phyloP scores from a whole-genome alignment of 2,888 invertebrate species.

The Iphiclides podalirius region DNA sequence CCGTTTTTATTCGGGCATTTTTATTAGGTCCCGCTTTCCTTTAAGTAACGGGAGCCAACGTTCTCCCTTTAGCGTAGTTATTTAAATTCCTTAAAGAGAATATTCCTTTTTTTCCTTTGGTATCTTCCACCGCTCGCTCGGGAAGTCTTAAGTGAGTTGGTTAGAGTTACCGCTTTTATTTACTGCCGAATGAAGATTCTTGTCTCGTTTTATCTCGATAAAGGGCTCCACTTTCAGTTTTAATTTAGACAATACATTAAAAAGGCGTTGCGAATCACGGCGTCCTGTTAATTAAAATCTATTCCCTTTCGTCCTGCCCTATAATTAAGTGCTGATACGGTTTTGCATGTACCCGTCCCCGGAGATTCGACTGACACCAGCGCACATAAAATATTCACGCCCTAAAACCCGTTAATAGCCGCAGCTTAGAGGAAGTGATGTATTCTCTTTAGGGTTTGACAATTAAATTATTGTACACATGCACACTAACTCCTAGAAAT shows the following conservation, averaged over 20 bases:
- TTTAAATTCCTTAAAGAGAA: slow-evolving; percentile 72
- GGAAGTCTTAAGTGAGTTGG: slow-evolving; percentile 60
- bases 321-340: slow-evolving; percentile 74
- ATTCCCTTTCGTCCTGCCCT: slow-evolving; percentile 58
- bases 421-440: slow-evolving; percentile 50
- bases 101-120: slow-evolving; percentile 40
- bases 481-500: neutral
- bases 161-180: slow-evolving; percentile 37
- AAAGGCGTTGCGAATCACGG: slow-evolving; percentile 44
- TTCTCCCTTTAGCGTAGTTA: slow-evolving; percentile 61
- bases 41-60: slow-evolving; percentile 62
- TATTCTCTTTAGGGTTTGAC: slow-evolving; percentile 27
- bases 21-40: slow-evolving; percentile 66
- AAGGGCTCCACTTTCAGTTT: neutral
- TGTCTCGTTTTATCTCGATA: slow-evolving; percentile 23
- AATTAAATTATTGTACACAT: slow-evolving; percentile 11
- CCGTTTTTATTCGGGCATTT: slow-evolving; percentile 58
- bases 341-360: slow-evolving; percentile 56
- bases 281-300: slow-evolving; percentile 70
- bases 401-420: slow-evolving; percentile 65
- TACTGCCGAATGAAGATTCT: slow-evolving; percentile 25
- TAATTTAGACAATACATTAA: slow-evolving; percentile 45
- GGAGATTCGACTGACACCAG: slow-evolving; percentile 56
- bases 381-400: slow-evolving; percentile 67
- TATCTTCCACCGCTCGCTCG: slow-evolving; percentile 49